Evolutionary conservation across 2,797 vertebrate species (phyloP).

Genomic region (Novumbra hubbsi): DNA sequence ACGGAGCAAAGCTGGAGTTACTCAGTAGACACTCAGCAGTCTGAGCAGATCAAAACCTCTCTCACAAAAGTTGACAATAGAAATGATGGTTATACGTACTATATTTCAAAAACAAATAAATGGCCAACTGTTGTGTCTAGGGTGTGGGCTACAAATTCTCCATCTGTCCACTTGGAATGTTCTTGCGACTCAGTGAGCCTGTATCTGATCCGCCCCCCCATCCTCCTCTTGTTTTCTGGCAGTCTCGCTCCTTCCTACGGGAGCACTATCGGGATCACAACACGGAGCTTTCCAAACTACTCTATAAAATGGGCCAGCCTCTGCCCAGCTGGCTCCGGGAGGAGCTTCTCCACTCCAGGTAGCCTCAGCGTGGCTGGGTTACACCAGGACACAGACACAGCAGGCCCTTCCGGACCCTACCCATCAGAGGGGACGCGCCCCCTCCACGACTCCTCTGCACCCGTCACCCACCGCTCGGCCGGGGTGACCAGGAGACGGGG

Average conservation of each 20-base stretch:
- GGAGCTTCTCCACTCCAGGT: slow-evolving; percentile 97
- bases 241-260: slow-evolving; percentile 91
- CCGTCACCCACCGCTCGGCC: background rate
- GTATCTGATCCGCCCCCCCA: background rate
- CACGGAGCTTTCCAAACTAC: slow-evolving; percentile 96
- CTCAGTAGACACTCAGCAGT: background rate
- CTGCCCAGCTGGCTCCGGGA: slow-evolving; percentile 96
- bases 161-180: background rate
- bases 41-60: background rate
- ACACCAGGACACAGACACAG: background rate
- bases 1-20: background rate
- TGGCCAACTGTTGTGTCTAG: background rate
- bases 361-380: slow-evolving; percentile 68
- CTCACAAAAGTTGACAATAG: background rate
- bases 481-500: background rate
- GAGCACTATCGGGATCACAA: slow-evolving; percentile 98
- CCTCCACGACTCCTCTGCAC: background rate
- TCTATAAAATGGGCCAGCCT: slow-evolving; percentile 95
- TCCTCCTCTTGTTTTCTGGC: slow-evolving; percentile 21
- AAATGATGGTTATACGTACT: background rate
- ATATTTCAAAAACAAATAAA: background rate
- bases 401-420: background rate
- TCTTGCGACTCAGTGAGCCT: background rate
- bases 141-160: background rate
- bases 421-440: background rate